Conservation (phyloP, 1,140 invertebrate genomes). For the Nasonia giraulti region DNA sequence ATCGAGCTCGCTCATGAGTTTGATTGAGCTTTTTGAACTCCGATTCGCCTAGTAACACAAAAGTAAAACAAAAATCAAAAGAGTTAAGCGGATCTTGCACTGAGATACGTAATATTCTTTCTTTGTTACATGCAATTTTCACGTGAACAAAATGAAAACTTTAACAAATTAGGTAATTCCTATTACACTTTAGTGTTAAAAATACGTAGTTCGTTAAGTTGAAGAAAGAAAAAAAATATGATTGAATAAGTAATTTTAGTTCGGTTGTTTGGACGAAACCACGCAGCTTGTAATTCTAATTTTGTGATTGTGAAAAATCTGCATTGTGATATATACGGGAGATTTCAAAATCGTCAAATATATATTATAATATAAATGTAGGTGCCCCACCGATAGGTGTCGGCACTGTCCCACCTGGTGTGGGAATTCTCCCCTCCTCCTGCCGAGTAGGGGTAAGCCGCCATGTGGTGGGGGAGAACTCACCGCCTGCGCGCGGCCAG, state of each 20-base stretch:
- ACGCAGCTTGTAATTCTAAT: slow-evolving; percentile 39
- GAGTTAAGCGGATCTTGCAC: slow-evolving; percentile 28
- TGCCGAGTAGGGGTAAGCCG: no score
- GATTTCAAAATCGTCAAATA: slow-evolving; percentile 36
- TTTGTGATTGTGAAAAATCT: slow-evolving; percentile 35
- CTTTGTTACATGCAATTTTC: slow-evolving; percentile 40
- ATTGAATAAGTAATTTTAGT: slow-evolving; percentile 45
- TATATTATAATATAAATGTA: neutral
- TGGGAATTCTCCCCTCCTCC: no score
- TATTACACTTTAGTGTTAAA: slow-evolving; percentile 44
- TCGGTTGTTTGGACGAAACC: slow-evolving; percentile 40
- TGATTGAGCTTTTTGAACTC: no score
- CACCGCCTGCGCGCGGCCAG: no score
- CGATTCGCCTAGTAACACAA: no score
- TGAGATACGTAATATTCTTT: slow-evolving; percentile 25
- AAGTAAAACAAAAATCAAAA: neutral
- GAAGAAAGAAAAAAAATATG: neutral
- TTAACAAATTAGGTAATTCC: slow-evolving; percentile 43
- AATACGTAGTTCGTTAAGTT: slow-evolving; percentile 40
- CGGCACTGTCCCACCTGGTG: no score
- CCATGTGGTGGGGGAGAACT: no score
- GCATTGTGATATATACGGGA: slow-evolving; percentile 11
- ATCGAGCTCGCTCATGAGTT: neutral
- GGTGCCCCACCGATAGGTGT: no score
- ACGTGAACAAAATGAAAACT: slow-evolving; percentile 42